These are phyloP conservation scores for Nephila pilipes DNA, from an alignment of 1,140 invertebrate genomes.

Conservation along the genomic window DNA sequence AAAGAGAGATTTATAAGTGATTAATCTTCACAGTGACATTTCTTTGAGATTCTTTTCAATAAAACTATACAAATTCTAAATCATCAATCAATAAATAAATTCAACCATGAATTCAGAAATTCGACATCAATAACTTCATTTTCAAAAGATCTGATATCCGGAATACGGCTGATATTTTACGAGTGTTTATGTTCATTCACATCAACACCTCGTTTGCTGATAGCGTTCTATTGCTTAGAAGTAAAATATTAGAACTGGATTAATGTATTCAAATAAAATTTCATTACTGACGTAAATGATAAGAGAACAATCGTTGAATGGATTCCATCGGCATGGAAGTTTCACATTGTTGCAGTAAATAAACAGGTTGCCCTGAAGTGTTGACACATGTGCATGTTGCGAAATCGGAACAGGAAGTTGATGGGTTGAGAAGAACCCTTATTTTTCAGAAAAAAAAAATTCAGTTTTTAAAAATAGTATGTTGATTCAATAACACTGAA, in stretches of 20 bases:
- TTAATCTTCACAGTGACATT: background rate
- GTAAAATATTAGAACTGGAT: background rate
- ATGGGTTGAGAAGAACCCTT: background rate
- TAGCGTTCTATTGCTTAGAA: background rate
- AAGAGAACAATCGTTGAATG: background rate
- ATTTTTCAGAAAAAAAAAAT: too few relatives aligned
- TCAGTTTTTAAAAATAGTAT: too few relatives aligned
- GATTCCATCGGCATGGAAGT: background rate
- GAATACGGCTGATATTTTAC: background rate
- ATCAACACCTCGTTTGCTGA: slow-evolving; percentile 1
- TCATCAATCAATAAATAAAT: background rate
- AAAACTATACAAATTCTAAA: background rate
- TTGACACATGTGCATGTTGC: background rate
- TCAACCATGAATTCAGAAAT: background rate
- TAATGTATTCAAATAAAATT: background rate
- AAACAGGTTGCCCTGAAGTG: background rate
- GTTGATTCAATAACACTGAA: too few relatives aligned
- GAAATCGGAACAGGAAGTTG: background rate
- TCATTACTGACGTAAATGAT: background rate
- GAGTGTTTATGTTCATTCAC: background rate
- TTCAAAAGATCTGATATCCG: background rate
- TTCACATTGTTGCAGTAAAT: background rate
- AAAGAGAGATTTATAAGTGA: background rate
- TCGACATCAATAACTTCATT: background rate
- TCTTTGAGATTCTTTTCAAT: background rate